Base-by-base conservation (phyloP, 2,888 invertebrate species). In the Sesia bembeciformis region DNA sequence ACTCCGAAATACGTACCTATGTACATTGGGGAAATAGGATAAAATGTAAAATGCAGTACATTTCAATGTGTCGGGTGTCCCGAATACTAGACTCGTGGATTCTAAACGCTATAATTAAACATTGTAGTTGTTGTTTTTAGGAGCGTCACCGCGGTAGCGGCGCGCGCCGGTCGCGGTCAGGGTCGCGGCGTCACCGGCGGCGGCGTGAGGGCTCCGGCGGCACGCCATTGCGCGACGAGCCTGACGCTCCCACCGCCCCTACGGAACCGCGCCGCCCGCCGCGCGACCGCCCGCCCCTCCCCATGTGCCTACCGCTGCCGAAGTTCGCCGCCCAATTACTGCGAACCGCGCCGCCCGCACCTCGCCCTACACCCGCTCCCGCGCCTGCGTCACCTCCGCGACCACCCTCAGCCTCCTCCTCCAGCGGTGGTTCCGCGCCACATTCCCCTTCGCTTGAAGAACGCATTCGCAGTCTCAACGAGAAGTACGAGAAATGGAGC, bases 401-500 rank as follows among this genome's bases (percentile, higher is more conserved):
- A 4, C 92, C 94, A 53, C 93, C 94, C 4, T 93, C 94, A 51
- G 94, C 93, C 49, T 91, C 94, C 3, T 95, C 95, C 62, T 95
- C 95, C 38, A 94, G 94, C 71, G 93, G 92, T 3, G 91, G 92
- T 43, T 91, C 93, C 5, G 93, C 94, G 66, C 95, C 95, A 3
- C 93, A 93, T 57, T 93, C 94, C 66, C 95, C 95, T 0, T 84
- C 84, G 39, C 91, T 98, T 63, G 98, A 98, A 74, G 98, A 98
- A 78, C 92, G 98, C 61, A 96, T 99, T 67, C 93, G 95, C 62
- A 96, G 95, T 54, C 91, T 98, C 56, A 98, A 98, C 83, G 98
- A 97, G 79, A 96, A 96, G 76, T 97, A 97, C 74, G 96, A 97
- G 73, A 94, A 95, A 67, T 97, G 96, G 97, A 95, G 95, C 49